Percentiles rank a stretch among this genome's conserved stretches.
phyloP scores from a whole-genome alignment of 1,140 invertebrate genomes.

The Achatina immaculata region DNA sequence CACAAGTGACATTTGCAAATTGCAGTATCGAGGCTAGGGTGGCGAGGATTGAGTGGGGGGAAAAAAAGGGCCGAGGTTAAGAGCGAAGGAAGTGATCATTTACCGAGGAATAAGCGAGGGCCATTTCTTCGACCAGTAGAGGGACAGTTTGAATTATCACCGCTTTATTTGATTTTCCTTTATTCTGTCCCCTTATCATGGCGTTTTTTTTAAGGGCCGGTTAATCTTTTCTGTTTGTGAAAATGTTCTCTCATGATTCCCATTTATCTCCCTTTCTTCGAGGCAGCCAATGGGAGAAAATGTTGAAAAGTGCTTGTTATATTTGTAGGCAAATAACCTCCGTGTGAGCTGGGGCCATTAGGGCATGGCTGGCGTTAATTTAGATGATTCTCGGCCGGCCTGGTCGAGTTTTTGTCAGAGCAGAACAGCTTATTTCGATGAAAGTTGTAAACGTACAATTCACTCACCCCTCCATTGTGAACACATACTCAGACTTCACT shows the following conservation, averaged over 20 bases:
- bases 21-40: background rate
- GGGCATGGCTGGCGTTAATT: background rate
- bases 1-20: constrained; percentile 29
- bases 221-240: constrained; percentile 32
- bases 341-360: background rate
- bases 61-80: constrained; percentile 10
- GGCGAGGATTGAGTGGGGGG: constrained; percentile 3
- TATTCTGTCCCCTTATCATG: background rate
- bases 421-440: background rate
- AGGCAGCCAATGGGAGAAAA: background rate
- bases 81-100: constrained; percentile 22
- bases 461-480: background rate
- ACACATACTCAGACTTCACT: background rate
- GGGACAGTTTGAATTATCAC: constrained; percentile 26
- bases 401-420: background rate
- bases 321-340: constrained; percentile 3
- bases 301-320: background rate
- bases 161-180: constrained; percentile 24
- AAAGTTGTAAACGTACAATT: background rate
- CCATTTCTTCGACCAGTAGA: background rate
- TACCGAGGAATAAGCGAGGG: constrained; percentile 13
- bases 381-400: background rate
- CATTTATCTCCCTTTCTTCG: background rate
- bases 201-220: constrained; percentile 9
- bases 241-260: constrained; percentile 21